Evolutionary conservation across 2,113 vertebrate species (phyloP).

Genomic region (Heterocephalus glaber): DNA sequence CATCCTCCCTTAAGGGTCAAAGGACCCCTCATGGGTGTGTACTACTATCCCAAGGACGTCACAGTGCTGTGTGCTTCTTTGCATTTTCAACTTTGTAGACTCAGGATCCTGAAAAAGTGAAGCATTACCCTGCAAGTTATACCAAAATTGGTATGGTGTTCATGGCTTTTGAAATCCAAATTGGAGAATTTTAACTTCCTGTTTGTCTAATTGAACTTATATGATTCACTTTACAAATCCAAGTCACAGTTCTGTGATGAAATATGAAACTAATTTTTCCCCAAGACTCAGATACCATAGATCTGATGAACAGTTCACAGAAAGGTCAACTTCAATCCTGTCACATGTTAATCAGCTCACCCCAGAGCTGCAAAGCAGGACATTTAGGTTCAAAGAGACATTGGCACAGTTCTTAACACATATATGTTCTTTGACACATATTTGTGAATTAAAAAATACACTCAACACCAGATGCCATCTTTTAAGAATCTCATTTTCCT

Average conservation of each 20-base stretch:
- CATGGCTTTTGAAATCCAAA: slow-evolving; percentile 51
- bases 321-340: slow-evolving; percentile 50
- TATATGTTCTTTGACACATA: not conserved
- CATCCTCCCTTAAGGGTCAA: not conserved
- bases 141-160: slow-evolving; percentile 49
- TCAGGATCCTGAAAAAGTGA: not conserved
- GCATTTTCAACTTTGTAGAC: not conserved
- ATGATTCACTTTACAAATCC: slow-evolving; percentile 75
- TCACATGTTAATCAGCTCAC: slow-evolving; percentile 52
- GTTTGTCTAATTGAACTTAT: slow-evolving; percentile 71
- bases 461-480: not conserved
- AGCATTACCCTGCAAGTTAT: slow-evolving; percentile 49
- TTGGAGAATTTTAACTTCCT: slow-evolving; percentile 69
- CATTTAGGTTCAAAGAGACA: not conserved
- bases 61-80: not conserved
- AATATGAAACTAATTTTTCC: slow-evolving; percentile 76
- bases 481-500: slow-evolving; percentile 25
- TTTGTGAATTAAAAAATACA: not conserved
- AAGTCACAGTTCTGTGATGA: slow-evolving; percentile 77
- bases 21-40: not conserved
- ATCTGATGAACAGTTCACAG: slow-evolving; percentile 73
- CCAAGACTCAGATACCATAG: slow-evolving; percentile 75
- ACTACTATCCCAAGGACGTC: not conserved
- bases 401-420: not conserved
- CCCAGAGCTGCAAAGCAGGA: slow-evolving; percentile 4